Conservation (phyloP, 2,113 vertebrate species). For the Platycercus adscitus region DNA sequence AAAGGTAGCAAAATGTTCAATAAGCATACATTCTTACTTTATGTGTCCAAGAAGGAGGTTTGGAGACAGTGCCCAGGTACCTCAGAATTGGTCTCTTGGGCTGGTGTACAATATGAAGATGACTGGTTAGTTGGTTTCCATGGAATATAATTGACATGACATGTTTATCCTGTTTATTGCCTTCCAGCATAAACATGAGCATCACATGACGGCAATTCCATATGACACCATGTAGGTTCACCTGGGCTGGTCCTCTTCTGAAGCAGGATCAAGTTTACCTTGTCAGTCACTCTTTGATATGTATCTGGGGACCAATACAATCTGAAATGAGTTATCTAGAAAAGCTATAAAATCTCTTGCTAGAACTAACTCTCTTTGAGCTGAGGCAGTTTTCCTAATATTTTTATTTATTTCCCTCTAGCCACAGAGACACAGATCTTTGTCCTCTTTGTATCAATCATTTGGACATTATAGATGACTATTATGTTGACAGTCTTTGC, state of each 20-base stretch:
- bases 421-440: background rate
- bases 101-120: background rate
- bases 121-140: background rate
- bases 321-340: background rate
- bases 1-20: background rate
- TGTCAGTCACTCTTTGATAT: background rate
- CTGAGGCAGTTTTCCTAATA: background rate
- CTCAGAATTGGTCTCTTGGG: background rate
- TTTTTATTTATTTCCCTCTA: background rate
- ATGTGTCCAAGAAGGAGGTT: background rate
- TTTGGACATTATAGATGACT: background rate
- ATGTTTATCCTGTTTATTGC: slow-evolving; percentile 17
- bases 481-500: background rate
- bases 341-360: background rate
- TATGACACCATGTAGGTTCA: background rate
- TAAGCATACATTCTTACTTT: background rate
- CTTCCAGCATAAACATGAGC: background rate
- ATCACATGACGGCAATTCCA: background rate
- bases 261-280: background rate
- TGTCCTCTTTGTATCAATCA: background rate
- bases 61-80: background rate
- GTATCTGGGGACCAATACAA: background rate
- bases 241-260: background rate
- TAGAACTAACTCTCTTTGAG: background rate
- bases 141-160: background rate